These are phyloP conservation scores for Monoplex corrugatus DNA, from an alignment of 2,888 invertebrate species.

Conservation along the genomic window DNA sequence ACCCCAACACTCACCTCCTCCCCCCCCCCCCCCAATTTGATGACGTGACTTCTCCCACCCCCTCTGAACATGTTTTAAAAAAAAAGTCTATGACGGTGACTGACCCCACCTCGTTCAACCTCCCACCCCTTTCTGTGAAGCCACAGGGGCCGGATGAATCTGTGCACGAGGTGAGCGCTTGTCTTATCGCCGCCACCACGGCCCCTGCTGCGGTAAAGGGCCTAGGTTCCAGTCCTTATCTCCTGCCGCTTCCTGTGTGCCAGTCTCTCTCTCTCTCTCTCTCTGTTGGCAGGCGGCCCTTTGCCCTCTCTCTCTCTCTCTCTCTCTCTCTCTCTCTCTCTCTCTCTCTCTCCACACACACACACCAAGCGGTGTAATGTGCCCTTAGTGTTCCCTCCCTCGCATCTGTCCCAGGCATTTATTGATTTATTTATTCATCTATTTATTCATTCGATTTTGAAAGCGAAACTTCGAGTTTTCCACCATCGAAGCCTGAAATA, in stretches of 20 bases:
- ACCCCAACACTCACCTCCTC: neutral
- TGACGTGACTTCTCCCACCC: too few species aligned
- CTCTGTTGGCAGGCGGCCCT: conserved; percentile 25
- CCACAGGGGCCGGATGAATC: conserved; percentile 3
- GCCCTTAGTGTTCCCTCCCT: too few species aligned
- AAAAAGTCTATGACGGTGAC: neutral
- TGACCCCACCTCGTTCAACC: neutral
- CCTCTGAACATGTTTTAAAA: neutral
- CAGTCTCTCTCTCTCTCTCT: conserved; percentile 21
- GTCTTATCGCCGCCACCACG: conserved; percentile 35
- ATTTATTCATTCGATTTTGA: too few species aligned
- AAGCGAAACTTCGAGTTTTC: too few species aligned
- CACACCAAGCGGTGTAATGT: too few species aligned
- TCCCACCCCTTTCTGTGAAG: neutral
- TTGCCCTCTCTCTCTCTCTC: neutral
- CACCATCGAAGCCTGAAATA: too few species aligned
- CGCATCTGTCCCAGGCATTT: too few species aligned
- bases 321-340: neutral
- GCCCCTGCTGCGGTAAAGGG: conserved; percentile 40
- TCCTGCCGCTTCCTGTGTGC: conserved; percentile 44
- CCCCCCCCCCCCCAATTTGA: neutral
- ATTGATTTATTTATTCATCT: too few species aligned
- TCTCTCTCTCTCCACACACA: too few species aligned
- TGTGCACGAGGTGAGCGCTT: too few species aligned
- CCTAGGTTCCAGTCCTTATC: conserved; percentile 48